phyloP scores from a whole-genome alignment of 1,140 invertebrate species.

The Ceratitis capitata region DNA sequence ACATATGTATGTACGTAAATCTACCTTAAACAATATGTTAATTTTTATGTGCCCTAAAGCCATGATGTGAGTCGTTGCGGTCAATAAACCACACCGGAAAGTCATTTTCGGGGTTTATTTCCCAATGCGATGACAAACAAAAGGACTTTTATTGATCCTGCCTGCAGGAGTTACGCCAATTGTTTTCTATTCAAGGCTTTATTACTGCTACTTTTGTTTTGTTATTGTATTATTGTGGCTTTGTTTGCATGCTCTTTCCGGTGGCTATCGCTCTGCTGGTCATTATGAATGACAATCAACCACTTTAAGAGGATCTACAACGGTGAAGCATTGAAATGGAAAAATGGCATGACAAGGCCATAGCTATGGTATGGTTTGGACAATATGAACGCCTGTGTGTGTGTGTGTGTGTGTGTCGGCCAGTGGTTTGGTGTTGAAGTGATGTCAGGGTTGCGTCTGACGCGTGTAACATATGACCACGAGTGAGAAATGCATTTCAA shows the following conservation, averaged over 20 bases:
- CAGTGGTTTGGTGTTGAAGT: neutral
- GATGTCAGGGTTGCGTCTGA: constrained; percentile 3
- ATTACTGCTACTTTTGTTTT: neutral
- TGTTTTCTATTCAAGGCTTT: too few species aligned
- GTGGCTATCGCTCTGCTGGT: neutral
- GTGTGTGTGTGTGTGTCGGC: too few species aligned
- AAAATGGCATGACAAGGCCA: neutral
- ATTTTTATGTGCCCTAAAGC: neutral
- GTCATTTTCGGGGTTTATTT: constrained; percentile 19
- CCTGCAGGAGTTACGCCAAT: neutral
- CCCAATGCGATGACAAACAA: constrained; percentile 11
- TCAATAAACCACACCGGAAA: constrained; percentile 35
- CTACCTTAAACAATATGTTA: constrained; percentile 11
- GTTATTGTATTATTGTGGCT: neutral
- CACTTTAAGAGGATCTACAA: neutral
- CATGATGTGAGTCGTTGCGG: constrained; percentile 5
- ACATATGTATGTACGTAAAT: neutral
- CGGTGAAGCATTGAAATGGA: neutral
- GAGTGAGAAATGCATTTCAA: neutral
- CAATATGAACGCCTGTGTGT: too few species aligned
- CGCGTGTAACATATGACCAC: constrained; percentile 24
- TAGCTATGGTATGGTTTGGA: neutral
- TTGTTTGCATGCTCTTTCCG: neutral
- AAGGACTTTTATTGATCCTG: neutral
- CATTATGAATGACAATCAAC: neutral